Evolutionary conservation across 2,113 vertebrate genomes (phyloP), one percentile per base, ranked within the genome.

Genomic region (Pseudopodoces humilis): DNA sequence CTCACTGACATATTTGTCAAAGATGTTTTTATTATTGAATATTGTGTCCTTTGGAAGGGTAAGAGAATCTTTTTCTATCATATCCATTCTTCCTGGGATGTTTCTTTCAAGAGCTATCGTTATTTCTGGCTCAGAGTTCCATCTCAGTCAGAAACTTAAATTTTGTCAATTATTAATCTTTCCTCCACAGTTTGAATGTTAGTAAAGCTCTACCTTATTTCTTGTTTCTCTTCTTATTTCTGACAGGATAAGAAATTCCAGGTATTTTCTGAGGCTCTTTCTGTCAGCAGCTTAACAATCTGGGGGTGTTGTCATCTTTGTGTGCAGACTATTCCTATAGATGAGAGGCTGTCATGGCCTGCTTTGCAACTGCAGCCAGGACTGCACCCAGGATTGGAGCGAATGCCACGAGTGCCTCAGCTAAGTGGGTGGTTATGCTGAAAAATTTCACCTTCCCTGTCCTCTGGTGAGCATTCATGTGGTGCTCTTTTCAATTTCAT

Each of bases 391-490:
- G 83, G 75, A 39, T 17, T 74, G 63, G 33, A 83, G 35, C 6
- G 19, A 93, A 83, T 6, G 2, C 10, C 62, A 50, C 53, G 12
- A 87, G 14, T 12, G 50, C n/a, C 62, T 88, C 33, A 88, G 13
- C 79, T 80, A 75, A 78, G 23, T 19, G 15, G 16, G 22, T 55
- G 33, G 39, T 47, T 81, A 80, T 55, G 17, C 50, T 71, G 39
- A 81, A 76, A 93, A 90, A 70, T 86, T 90, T 94, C 68, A 81
- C 59, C 55, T 93, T 83, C 56, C 5, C 30, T 83, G 56, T 86
- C 59, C 58, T 94, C 83, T 63, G 17, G 21, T 3, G 7, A 77
- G 37, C 43, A 24, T 77, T 92, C 46, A 39, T 24, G 16, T 62
- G 46, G 41, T 7, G 15, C 63, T 86, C 21, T 89, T 89, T 76